phyloP scores from a whole-genome alignment of 2,888 invertebrate species.

The Helobdella robusta region DNA sequence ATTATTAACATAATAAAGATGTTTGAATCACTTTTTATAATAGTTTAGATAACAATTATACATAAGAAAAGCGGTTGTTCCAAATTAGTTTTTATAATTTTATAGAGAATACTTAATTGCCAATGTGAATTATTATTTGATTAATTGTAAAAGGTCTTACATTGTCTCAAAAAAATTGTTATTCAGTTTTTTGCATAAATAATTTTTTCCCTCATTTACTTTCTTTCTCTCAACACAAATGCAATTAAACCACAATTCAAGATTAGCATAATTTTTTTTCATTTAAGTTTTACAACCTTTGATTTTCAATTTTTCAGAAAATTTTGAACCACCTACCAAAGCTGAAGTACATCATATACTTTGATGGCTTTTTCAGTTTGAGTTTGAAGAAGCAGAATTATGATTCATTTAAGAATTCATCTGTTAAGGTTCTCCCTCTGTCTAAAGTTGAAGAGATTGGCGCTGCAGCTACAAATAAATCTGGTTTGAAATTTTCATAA shows the following conservation, averaged over 20 bases:
- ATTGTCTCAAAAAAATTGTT: neutral
- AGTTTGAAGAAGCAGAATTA: constrained; percentile 4
- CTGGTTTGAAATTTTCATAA: too few relatives aligned
- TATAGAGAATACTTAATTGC: too few relatives aligned
- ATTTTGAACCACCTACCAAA: neutral
- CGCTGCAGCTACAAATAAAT: neutral
- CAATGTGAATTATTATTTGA: too few relatives aligned
- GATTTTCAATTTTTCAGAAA: neutral
- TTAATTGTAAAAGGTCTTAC: too few relatives aligned
- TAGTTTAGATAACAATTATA: too few relatives aligned
- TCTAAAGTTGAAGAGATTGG: constrained; percentile 8
- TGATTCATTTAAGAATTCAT: neutral
- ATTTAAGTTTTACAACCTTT: neutral
- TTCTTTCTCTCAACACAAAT: neutral
- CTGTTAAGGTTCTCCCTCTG: neutral
- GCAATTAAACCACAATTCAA: too few relatives aligned
- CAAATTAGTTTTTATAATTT: too few relatives aligned
- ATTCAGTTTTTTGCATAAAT: neutral
- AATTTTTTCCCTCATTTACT: neutral
- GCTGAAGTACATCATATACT: constrained; percentile 14
- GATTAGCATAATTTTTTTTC: too few relatives aligned
- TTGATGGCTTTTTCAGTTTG: constrained; percentile 3
- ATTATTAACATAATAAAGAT: too few relatives aligned
- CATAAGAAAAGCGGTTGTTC: too few relatives aligned
- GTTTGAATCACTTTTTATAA: too few relatives aligned